Percentiles rank a stretch among this genome's conserved stretches.
Evolutionary conservation across 2,797 vertebrate genomes (phyloP).

Genomic region (Myotis planiceps): DNA sequence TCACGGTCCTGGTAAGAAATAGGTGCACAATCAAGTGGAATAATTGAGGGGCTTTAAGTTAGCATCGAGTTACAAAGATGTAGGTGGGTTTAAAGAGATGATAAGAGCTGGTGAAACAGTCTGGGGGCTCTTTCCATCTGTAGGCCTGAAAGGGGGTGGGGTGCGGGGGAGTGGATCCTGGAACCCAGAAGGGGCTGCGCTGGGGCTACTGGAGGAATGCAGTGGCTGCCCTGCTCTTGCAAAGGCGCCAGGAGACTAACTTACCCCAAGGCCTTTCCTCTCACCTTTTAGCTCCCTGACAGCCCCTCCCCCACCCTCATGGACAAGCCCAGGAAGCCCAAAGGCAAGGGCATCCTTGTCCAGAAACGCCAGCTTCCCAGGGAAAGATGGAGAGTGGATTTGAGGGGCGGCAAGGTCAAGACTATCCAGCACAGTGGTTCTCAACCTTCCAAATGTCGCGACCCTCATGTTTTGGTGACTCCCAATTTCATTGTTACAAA

Average conservation of each 20-base stretch:
- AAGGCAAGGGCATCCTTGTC: background rate
- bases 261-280: background rate
- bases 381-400: background rate
- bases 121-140: background rate
- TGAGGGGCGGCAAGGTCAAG: background rate
- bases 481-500: too few species aligned
- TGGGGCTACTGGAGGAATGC: background rate
- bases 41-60: background rate
- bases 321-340: background rate
- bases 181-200: background rate
- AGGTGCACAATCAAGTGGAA: background rate
- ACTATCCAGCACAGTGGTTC: background rate
- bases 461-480: too few species aligned
- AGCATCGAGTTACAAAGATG: background rate
- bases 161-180: rapidly evolving
- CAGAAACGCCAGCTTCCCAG: background rate
- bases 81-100: background rate
- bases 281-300: background rate
- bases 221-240: background rate
- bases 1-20: background rate
- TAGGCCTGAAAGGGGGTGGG: too few species aligned
- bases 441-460: too few species aligned
- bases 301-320: too few species aligned
- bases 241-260: background rate
- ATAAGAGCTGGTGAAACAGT: background rate